Base-by-base conservation (phyloP, 2,888 invertebrate species). In the Schrankia costaestrigalis region DNA sequence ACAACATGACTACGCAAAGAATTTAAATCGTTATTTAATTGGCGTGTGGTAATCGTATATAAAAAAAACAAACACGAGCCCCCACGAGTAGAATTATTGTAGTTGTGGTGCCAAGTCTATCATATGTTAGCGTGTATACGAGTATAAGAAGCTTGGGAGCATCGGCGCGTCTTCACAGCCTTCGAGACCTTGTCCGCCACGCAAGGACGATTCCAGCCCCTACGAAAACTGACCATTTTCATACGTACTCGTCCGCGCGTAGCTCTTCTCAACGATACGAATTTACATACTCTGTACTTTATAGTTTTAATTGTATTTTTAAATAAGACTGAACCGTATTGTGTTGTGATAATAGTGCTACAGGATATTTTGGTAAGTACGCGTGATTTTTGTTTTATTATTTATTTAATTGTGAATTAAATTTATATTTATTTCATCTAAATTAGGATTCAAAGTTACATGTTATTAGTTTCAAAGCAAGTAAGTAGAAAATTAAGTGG, bases 121-220 rank as follows among this genome's bases (percentile, higher is more conserved):
- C 47, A 50, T 56, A 43, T 50, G 45, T 32, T 46, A 42, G 24
- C 35, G 32, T 31, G 31, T 33, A 44, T 50, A 53, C 50, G 52
- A 41, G 71, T 86, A 86, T 86, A 86, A 86, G 82, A 83, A 67
- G 82, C 82, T 68, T 63, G 72, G 79, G 78, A 77, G 54, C 57
- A 53, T 56, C 57, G 67, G 42, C 73, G 76, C 74, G 72, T 69
- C 60, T 69, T 70, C 82, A 80, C 47, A 76, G 78, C 71, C n/a
- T 64, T 75, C 65, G 67, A 85, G 80, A 81, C 85, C 86, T 86
- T 86, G 85, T 71, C 63, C 71, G 64, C 79, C 57, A 64, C 79
- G 78, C 86, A 86, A 87, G 86, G 86, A 86, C 85, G 71, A 49
- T 56, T 54, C 48, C 79, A 77, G 80, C 84, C 80, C 81, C 78